These are phyloP conservation scores for Pseudomyrmex flavicornis DNA, from an alignment of 1,140 invertebrate genomes.

Conservation along the genomic window DNA sequence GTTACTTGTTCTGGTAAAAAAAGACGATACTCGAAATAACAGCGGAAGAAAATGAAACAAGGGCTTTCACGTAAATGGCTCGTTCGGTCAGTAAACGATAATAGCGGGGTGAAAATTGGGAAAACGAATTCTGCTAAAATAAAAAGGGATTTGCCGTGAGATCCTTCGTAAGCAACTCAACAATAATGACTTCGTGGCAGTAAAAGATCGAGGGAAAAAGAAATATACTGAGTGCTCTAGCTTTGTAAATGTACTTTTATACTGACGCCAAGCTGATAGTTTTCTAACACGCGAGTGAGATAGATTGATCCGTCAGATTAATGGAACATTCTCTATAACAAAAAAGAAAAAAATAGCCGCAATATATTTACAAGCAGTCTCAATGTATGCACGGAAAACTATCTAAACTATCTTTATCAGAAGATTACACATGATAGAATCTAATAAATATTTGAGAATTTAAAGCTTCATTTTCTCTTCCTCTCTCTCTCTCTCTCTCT, in stretches of 20 bases:
- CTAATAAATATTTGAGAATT: neutral
- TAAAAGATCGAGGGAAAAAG: slow-evolving; percentile 35
- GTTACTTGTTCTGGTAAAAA: neutral
- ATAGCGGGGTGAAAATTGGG: slow-evolving; percentile 26
- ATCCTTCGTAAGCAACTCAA: slow-evolving; percentile 27
- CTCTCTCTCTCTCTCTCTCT: too few relatives aligned
- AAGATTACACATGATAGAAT: neutral
- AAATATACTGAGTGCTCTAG: slow-evolving; percentile 42
- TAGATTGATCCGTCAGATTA: slow-evolving; percentile 35
- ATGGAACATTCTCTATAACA: slow-evolving; percentile 34
- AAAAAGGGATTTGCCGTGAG: slow-evolving; percentile 20
- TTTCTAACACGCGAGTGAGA: slow-evolving; percentile 48
- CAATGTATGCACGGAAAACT: neutral
- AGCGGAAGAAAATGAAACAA: neutral
- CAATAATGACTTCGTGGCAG: slow-evolving; percentile 36
- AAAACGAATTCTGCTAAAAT: slow-evolving; percentile 32
- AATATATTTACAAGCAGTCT: slow-evolving; percentile 19
- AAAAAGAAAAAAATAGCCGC: neutral
- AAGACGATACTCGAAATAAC: slow-evolving; percentile 5
- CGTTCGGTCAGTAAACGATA: slow-evolving; percentile 20
- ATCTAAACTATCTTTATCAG: neutral
- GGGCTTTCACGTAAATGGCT: slow-evolving; percentile 32
- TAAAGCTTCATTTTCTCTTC: neutral
- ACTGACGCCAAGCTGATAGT: slow-evolving; percentile 30
- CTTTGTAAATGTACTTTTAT: slow-evolving; percentile 46